Evolutionary conservation across 2,797 vertebrate species (phyloP), one percentile per base, ranked within the genome.

Genomic region (Sebastiscus tertius): DNA sequence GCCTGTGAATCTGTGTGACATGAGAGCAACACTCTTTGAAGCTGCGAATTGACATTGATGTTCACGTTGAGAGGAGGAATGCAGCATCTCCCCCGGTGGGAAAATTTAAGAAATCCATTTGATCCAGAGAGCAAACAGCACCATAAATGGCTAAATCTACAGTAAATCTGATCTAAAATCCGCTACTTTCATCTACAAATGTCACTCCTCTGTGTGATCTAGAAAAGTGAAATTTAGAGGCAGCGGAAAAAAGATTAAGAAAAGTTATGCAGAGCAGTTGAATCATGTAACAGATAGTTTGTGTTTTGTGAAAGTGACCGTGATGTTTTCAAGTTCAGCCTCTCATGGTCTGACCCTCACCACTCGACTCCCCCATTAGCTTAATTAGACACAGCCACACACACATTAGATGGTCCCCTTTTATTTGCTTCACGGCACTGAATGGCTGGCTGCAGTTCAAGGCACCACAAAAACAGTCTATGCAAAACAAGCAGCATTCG

Each of bases 381-480:
- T 92, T 93, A 93, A 94, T 94, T 93, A 93, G 92, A 94, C 88
- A 87, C 92, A 94, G 88, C 87, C 87, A 92, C 88, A 92, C 88
- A 93, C 90, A 90, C 92, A 92, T 93, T 93, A 92, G 86, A 82
- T 68, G 75, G 39, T 49, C 75, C 88, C 29, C 76, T 36, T 58
- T 72, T 77, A 85, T 82, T 81, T 52, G 67, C 88, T 85, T 89
- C 75, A 77, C 62, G 3, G 5, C 79, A 42, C 87, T 93, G 90
- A 94, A 94, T 92, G 79, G 87, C 86, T 94, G 92, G 93, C 92
- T 71, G 67, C 77, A 72, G 85, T 92, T 93, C 93, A 94, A 91
- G 88, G 72, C 77, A 84, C 46, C 83, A 86, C 78, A 82, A 80
- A 83, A 42, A 80, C 62, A 82, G 85, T 46, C 85, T 75, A 80